Conservation (phyloP, 2,888 invertebrate genomes). For the Apocheima hispidaria region DNA sequence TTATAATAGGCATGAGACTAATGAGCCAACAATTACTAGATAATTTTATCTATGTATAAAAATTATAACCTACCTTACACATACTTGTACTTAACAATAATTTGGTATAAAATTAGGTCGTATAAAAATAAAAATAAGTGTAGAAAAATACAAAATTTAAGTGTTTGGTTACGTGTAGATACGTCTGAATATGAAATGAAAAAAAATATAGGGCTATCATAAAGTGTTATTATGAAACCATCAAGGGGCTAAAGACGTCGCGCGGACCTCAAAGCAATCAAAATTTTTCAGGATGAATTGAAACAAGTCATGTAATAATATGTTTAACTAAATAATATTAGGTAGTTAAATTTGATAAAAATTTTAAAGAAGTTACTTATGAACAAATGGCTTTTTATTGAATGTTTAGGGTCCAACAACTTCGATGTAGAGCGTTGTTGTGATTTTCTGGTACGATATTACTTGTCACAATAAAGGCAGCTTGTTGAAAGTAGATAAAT, state of each 20-base stretch:
- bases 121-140: slow-evolving; percentile 18
- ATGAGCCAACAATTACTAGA: slow-evolving; percentile 1
- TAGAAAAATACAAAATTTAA: slow-evolving; percentile 11
- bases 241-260: slow-evolving; percentile 68
- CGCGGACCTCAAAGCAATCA: slow-evolving; percentile 69
- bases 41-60: slow-evolving; percentile 7
- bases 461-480: slow-evolving; percentile 49
- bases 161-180: slow-evolving; percentile 5
- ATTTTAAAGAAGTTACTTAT: slow-evolving; percentile 82
- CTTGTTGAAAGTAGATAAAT: slow-evolving; percentile 43
- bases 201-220: slow-evolving; percentile 15
- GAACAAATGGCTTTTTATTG: slow-evolving; percentile 82
- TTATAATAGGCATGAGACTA: neutral
- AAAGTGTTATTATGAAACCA: slow-evolving; percentile 8
- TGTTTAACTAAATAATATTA: slow-evolving; percentile 69
- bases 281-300: slow-evolving; percentile 68
- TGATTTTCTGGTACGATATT: slow-evolving; percentile 53
- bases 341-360: slow-evolving; percentile 83
- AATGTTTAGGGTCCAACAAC: slow-evolving; percentile 83
- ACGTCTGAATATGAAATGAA: slow-evolving; percentile 16
- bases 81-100: slow-evolving; percentile 12
- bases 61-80: slow-evolving; percentile 15
- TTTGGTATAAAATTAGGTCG: slow-evolving; percentile 21
- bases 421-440: slow-evolving; percentile 69
- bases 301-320: slow-evolving; percentile 72